Conservation (phyloP, 2,797 vertebrate genomes). For the Chiloscyllium punctatum region DNA sequence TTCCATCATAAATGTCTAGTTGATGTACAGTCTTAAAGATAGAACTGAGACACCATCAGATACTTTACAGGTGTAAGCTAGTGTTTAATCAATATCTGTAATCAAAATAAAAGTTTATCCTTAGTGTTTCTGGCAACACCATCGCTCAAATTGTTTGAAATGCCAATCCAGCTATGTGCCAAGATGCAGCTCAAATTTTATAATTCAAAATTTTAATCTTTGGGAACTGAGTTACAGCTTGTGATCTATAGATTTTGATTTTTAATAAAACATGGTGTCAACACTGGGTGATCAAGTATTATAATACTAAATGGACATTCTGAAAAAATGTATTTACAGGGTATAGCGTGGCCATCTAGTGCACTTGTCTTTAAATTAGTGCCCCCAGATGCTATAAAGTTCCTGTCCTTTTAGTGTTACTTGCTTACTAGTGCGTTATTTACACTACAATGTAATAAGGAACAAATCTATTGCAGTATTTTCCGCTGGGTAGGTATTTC, state of each 20-base stretch:
- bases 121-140: background rate
- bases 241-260: background rate
- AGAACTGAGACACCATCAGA: background rate
- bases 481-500: background rate
- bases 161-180: background rate
- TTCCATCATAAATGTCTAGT: background rate
- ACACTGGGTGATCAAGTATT: background rate
- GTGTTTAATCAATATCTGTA: background rate
- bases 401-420: background rate
- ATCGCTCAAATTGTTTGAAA: background rate
- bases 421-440: background rate
- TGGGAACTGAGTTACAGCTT: background rate
- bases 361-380: background rate
- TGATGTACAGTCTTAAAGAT: background rate
- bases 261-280: background rate
- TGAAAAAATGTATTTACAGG: background rate
- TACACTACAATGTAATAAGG: background rate
- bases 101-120: background rate
- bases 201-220: background rate
- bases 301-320: background rate
- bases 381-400: background rate
- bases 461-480: background rate
- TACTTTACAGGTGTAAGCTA: background rate
- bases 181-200: slow-evolving; percentile 25
- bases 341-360: background rate